Evolutionary conservation across 2,797 vertebrate species (phyloP).

Genomic region (Tokudaia tokunoshimensis): DNA sequence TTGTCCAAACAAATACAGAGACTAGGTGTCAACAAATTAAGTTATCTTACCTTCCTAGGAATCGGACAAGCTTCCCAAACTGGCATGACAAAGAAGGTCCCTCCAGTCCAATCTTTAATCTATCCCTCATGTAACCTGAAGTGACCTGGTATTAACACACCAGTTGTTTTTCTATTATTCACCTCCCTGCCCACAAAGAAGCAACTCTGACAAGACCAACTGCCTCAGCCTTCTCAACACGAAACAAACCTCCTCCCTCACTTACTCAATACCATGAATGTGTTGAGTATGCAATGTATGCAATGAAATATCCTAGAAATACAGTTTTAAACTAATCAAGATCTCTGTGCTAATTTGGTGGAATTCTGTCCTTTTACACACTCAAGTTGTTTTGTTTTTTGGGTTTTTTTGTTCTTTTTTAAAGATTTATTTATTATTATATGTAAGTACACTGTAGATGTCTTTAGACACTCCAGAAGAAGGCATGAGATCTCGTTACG

Average conservation of each 20-base stretch:
- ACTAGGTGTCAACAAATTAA: not conserved
- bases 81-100: not conserved
- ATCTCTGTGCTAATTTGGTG: not conserved
- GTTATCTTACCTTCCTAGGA: not conserved
- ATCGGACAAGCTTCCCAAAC: not conserved
- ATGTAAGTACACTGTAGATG: too few relatives aligned
- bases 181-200: not conserved
- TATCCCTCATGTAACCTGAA: not conserved
- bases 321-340: not conserved
- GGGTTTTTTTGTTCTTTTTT: too few relatives aligned
- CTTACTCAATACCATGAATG: not conserved
- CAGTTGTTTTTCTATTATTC: not conserved
- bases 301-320: not conserved
- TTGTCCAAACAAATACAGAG: constrained; percentile 6
- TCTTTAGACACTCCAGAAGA: too few relatives aligned
- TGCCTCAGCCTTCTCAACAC: not conserved
- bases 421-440: too few relatives aligned
- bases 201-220: not conserved
- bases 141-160: not conserved
- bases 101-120: not conserved
- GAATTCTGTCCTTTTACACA: not conserved
- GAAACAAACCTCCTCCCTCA: not conserved
- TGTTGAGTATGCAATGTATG: not conserved
- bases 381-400: not conserved
- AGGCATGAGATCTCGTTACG: too few relatives aligned